Conservation (phyloP, 2,797 vertebrate species). For the Onychomys leucogaster region DNA sequence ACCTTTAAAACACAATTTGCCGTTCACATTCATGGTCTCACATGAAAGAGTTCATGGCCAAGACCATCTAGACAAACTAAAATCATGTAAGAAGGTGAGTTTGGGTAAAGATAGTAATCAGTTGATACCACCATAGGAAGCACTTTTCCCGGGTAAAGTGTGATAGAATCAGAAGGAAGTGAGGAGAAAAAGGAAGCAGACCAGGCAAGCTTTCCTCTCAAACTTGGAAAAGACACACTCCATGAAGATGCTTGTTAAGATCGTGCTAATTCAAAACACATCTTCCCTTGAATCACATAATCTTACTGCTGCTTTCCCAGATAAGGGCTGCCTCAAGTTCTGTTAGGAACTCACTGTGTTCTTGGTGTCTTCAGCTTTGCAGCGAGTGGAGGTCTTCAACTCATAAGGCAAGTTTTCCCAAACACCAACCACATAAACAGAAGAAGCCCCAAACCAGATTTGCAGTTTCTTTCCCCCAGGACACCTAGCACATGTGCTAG, state of each 20-base stretch:
- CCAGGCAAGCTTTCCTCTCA: constrained; percentile 3
- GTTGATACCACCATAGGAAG: constrained; percentile 8
- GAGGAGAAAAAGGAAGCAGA: neutral
- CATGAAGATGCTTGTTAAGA: constrained; percentile 38
- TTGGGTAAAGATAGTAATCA: constrained; percentile 7
- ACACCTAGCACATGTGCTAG: neutral
- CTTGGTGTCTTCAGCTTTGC: constrained; percentile 43
- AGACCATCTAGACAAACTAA: constrained; percentile 19
- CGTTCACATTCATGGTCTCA: neutral
- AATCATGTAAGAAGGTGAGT: neutral
- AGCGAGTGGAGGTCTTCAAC: neutral
- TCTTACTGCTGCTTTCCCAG: constrained; percentile 51
- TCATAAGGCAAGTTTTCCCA: constrained; percentile 12
- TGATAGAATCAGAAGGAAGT: constrained; percentile 54
- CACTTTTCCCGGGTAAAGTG: constrained; percentile 61
- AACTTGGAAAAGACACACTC: neutral
- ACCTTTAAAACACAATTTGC: neutral
- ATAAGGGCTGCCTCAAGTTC: constrained; percentile 65
- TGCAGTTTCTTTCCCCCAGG: neutral
- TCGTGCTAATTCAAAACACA: neutral
- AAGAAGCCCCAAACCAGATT: neutral
- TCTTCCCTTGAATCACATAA: neutral
- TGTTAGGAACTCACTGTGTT: constrained; percentile 39
- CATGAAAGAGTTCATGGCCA: neutral
- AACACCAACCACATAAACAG: neutral